Evolutionary conservation across 2,888 invertebrate species (phyloP).

Genomic region (Ochropleura plecta): DNA sequence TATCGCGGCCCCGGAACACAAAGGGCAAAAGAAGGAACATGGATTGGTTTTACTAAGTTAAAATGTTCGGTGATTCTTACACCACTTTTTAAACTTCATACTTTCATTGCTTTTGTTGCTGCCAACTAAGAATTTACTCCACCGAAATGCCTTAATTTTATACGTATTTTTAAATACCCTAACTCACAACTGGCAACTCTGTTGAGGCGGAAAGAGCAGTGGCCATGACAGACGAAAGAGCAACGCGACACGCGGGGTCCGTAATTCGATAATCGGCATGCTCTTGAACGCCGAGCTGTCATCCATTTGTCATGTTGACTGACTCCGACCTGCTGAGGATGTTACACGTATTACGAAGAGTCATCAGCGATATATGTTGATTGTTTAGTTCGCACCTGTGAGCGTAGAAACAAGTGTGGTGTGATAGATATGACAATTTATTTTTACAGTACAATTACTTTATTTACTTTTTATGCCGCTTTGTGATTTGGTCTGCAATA

Average conservation of each 20-base stretch:
- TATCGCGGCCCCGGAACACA: too few species aligned
- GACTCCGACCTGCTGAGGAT: slow-evolving; percentile 67
- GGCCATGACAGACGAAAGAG: slow-evolving; percentile 89
- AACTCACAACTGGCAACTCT: slow-evolving; percentile 65
- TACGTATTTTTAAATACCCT: not conserved
- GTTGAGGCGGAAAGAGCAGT: slow-evolving; percentile 78
- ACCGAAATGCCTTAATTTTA: not conserved
- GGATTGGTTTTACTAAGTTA: too few species aligned
- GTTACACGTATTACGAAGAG: slow-evolving; percentile 56
- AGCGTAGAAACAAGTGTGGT: slow-evolving; percentile 36
- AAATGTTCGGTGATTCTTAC: not conserved
- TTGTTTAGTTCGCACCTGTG: slow-evolving; percentile 37
- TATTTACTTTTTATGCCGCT: not conserved
- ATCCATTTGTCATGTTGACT: slow-evolving; percentile 83
- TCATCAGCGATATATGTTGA: slow-evolving; percentile 48
- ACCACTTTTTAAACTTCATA: not conserved
- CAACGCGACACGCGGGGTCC: slow-evolving; percentile 82
- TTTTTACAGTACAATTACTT: too few species aligned
- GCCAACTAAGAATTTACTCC: not conserved
- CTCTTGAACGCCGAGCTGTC: slow-evolving; percentile 86
- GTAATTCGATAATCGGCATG: slow-evolving; percentile 89
- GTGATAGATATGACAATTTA: not conserved
- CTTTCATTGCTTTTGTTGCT: not conserved
- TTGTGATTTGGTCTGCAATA: too few species aligned
- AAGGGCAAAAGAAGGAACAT: too few species aligned